phyloP scores from a whole-genome alignment of 2,888 invertebrate genomes.

The Leucoma salicis region DNA sequence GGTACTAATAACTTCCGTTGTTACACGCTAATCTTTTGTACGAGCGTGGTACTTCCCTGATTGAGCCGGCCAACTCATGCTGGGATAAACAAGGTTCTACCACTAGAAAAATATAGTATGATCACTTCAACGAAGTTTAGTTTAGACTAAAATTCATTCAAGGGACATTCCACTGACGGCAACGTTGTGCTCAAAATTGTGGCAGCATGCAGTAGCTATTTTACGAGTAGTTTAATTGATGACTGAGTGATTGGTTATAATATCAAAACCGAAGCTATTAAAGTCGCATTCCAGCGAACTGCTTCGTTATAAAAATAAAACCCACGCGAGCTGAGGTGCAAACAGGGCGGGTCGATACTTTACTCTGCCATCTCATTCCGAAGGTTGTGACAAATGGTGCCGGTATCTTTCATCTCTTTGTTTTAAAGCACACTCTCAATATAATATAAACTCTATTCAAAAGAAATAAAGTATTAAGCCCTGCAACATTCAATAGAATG shows the following conservation, averaged over 20 bases:
- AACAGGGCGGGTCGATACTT: constrained; percentile 74
- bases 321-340: constrained; percentile 55
- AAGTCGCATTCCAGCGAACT: constrained; percentile 61
- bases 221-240: constrained; percentile 49
- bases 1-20: no score
- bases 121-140: no score
- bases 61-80: no score
- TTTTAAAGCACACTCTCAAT: constrained; percentile 27
- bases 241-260: constrained; percentile 69
- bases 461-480: constrained; percentile 35
- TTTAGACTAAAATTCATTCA: no score
- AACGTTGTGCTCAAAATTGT: no score
- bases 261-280: constrained; percentile 68
- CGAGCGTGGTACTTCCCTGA: no score
- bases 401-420: constrained; percentile 76
- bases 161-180: no score
- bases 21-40: no score
- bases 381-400: constrained; percentile 78
- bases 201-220: no score
- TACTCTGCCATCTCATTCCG: constrained; percentile 70
- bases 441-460: constrained; percentile 43
- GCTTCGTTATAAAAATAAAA: constrained; percentile 57
- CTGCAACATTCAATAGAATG: constrained; percentile 57
- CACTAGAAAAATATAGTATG: no score
- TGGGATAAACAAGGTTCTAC: no score